phyloP scores from a whole-genome alignment of 2,797 vertebrate species.

The Mormyrus hasselquistii region DNA sequence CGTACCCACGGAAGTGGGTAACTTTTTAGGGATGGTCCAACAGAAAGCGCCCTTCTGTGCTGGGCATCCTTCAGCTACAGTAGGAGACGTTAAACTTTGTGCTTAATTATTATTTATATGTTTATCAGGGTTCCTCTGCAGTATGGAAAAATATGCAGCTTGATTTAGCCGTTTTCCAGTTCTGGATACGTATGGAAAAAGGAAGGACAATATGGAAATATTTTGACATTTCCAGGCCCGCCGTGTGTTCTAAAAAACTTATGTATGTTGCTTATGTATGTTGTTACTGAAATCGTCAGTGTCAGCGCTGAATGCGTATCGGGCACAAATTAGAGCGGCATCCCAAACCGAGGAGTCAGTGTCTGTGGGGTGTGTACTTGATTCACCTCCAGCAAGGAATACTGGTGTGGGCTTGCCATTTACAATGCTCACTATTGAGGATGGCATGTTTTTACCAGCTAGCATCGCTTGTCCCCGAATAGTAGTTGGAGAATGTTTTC shows the following conservation, averaged over 20 bases:
- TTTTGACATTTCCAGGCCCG: not conserved
- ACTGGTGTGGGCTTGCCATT: not conserved
- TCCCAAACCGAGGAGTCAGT: not conserved
- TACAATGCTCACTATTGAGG: not conserved
- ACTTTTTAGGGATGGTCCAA: not conserved
- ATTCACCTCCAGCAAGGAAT: not conserved
- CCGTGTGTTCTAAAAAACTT: not conserved
- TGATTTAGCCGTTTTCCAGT: not conserved
- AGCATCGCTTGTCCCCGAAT: not conserved
- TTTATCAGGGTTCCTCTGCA: not conserved
- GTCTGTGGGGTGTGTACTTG: not conserved
- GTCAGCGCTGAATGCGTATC: not conserved
- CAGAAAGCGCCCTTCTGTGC: not conserved
- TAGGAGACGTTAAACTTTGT: not conserved
- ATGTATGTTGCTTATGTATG: not conserved
- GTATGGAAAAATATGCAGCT: not conserved
- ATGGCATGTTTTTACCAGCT: not conserved
- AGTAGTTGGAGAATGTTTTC: not conserved
- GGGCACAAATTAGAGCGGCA: not conserved
- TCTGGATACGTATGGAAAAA: not conserved
- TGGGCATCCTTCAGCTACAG: not conserved
- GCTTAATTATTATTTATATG: not conserved
- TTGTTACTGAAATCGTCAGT: not conserved
- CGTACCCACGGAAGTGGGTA: not conserved
- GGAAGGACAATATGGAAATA: not conserved